Evolutionary conservation across 1,140 invertebrate species (phyloP).

Genomic region (Pogonus chalceus): DNA sequence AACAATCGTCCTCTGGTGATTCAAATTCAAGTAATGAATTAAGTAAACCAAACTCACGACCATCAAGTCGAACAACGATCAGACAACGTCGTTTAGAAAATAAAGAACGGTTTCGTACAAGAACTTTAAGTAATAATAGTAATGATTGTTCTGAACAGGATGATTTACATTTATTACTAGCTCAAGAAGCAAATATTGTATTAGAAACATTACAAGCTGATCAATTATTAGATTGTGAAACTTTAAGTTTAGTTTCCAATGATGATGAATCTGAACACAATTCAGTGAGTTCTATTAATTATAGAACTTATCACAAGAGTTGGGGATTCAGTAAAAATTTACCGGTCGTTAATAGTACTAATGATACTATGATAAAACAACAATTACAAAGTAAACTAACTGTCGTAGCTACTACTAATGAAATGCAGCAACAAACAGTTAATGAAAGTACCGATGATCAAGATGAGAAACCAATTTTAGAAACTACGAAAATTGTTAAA

Average conservation of each 20-base stretch:
- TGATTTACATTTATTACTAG: constrained; percentile 38
- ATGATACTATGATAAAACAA: background rate
- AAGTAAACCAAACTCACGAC: constrained; percentile 22
- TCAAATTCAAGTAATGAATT: constrained; percentile 2
- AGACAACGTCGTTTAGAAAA: constrained; percentile 47
- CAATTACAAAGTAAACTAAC: constrained; percentile 4
- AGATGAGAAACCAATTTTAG: constrained; percentile 38
- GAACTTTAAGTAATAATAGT: constrained; percentile 45
- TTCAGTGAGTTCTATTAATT: constrained; percentile 32
- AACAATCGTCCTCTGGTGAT: background rate
- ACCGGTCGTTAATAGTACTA: background rate
- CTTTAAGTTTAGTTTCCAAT: constrained; percentile 57
- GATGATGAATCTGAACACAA: constrained; percentile 40
- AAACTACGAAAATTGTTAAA: constrained; percentile 51
- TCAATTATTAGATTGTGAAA: constrained; percentile 51
- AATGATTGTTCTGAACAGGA: constrained; percentile 31
- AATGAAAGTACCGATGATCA: constrained; percentile 28
- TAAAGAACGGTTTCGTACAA: constrained; percentile 52
- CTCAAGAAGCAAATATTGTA: constrained; percentile 46
- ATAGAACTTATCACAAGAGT: constrained; percentile 35
- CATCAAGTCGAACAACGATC: constrained; percentile 35
- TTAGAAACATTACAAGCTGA: constrained; percentile 42
- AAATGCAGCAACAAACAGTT: constrained; percentile 5
- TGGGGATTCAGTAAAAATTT: constrained; percentile 22
- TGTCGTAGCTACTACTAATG: constrained; percentile 8